Evolutionary conservation across 2,888 invertebrate species (phyloP).

Genomic region (Slavum lentiscoides): DNA sequence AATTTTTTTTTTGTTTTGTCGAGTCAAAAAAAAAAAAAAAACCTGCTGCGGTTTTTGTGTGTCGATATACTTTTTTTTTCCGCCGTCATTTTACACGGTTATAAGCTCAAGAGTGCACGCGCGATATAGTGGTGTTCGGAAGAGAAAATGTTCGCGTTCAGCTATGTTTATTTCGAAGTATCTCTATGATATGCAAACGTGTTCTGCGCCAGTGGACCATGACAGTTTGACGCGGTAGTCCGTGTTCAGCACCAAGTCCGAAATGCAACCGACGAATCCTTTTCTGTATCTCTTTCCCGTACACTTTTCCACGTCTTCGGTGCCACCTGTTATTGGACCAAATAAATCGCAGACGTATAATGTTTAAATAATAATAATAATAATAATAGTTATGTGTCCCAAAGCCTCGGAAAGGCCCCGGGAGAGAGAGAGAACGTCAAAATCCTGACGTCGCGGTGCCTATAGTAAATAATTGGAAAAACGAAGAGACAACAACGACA

Average conservation of each 20-base stretch:
- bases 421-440: too few species aligned
- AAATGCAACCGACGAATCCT: slow-evolving; percentile 81
- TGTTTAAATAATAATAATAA: too few species aligned
- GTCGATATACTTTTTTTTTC: background rate
- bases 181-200: slow-evolving; percentile 47
- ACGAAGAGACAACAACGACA: too few species aligned
- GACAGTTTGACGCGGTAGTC: slow-evolving; percentile 71
- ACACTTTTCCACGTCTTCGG: slow-evolving; percentile 74
- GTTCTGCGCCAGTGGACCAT: slow-evolving; percentile 45
- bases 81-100: slow-evolving; percentile 11
- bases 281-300: slow-evolving; percentile 72
- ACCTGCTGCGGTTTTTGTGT: background rate
- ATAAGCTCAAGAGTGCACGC: slow-evolving; percentile 43
- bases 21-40: background rate
- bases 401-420: too few species aligned
- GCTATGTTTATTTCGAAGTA: too few species aligned
- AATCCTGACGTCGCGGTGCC: too few species aligned
- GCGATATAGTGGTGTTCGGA: background rate
- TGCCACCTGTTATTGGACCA: slow-evolving; percentile 70
- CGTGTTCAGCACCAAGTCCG: slow-evolving; percentile 78
- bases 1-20: background rate
- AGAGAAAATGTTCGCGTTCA: background rate
- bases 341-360: background rate
- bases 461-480: too few species aligned
- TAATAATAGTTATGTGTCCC: too few species aligned